Evolutionary conservation across 2,888 invertebrate genomes (phyloP).

Genomic region (Ectemnius lituratus): DNA sequence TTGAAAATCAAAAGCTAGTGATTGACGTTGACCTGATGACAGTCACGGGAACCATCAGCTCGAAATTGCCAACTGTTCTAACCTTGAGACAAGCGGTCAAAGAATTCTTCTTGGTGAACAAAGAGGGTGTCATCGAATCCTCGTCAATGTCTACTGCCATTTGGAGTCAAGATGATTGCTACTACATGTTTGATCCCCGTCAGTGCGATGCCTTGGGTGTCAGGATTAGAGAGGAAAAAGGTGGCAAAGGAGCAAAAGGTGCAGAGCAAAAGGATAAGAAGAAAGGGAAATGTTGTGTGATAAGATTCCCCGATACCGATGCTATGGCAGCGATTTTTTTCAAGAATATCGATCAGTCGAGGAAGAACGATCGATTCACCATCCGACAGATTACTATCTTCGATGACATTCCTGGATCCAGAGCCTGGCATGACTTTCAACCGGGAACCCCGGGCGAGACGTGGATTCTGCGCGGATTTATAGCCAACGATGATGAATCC

Average conservation of each 20-base stretch:
- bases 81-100: slow-evolving; percentile 66
- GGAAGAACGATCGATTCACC: slow-evolving; percentile 69
- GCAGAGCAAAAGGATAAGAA: slow-evolving; percentile 41
- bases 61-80: slow-evolving; percentile 63
- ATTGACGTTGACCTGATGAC: slow-evolving; percentile 70
- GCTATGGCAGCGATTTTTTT: slow-evolving; percentile 56
- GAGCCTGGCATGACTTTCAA: slow-evolving; percentile 68
- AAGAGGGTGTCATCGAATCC: slow-evolving; percentile 69
- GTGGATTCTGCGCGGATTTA: slow-evolving; percentile 69
- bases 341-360: slow-evolving; percentile 62
- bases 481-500: slow-evolving; percentile 62
- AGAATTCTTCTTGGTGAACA: slow-evolving; percentile 69
- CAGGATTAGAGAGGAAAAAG: slow-evolving; percentile 64
- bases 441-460: slow-evolving; percentile 63
- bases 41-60: slow-evolving; percentile 68
- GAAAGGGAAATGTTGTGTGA: slow-evolving; percentile 69
- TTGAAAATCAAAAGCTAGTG: slow-evolving; percentile 61
- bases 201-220: slow-evolving; percentile 74
- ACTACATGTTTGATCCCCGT: slow-evolving; percentile 82
- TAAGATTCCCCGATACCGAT: slow-evolving; percentile 62
- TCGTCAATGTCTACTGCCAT: slow-evolving; percentile 77
- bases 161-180: slow-evolving; percentile 81
- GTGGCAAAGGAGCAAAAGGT: slow-evolving; percentile 36
- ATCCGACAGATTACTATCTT: slow-evolving; percentile 60
- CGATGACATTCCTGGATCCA: slow-evolving; percentile 68